phyloP scores from a whole-genome alignment of 2,888 invertebrate genomes.

The Halictus quadricinctus region DNA sequence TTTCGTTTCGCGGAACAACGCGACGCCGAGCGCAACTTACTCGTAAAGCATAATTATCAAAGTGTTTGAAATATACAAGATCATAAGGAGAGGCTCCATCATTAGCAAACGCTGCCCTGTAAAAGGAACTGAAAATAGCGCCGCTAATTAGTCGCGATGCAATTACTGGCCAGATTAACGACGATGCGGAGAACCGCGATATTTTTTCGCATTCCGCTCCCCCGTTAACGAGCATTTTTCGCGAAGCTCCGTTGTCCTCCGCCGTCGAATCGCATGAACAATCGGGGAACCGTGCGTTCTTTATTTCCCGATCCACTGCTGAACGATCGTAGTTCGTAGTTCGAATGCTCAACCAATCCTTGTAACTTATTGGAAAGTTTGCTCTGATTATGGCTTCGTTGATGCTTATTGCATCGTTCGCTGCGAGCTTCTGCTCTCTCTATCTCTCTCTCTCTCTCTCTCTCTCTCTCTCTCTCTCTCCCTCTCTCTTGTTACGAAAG shows the following conservation, averaged over 20 bases:
- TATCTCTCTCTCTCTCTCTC: not conserved
- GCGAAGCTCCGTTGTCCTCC: not conserved
- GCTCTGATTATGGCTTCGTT: not conserved
- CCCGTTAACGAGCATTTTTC: constrained; percentile 37
- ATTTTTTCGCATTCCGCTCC: constrained; percentile 25
- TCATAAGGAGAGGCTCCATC: not conserved
- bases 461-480: no score
- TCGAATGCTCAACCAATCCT: not conserved
- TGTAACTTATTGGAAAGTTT: not conserved
- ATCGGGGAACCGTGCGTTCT: not conserved
- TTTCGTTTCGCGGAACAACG: not conserved
- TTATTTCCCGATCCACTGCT: not conserved
- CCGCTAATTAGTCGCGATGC: constrained; percentile 62
- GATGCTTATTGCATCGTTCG: no score
- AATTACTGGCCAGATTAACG: constrained; percentile 61
- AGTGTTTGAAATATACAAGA: not conserved
- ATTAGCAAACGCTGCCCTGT: not conserved
- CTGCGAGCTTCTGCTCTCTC: not conserved
- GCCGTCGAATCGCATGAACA: constrained; percentile 19
- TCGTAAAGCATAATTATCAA: constrained; percentile 15
- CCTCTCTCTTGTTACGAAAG: not conserved
- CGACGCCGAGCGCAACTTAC: not conserved
- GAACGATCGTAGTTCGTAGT: not conserved
- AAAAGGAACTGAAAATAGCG: constrained; percentile 54
- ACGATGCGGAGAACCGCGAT: constrained; percentile 32